These are phyloP conservation scores for Leptinotarsa rubiginosa DNA, from an alignment of 2,888 invertebrate genomes.

Conservation along the genomic window DNA sequence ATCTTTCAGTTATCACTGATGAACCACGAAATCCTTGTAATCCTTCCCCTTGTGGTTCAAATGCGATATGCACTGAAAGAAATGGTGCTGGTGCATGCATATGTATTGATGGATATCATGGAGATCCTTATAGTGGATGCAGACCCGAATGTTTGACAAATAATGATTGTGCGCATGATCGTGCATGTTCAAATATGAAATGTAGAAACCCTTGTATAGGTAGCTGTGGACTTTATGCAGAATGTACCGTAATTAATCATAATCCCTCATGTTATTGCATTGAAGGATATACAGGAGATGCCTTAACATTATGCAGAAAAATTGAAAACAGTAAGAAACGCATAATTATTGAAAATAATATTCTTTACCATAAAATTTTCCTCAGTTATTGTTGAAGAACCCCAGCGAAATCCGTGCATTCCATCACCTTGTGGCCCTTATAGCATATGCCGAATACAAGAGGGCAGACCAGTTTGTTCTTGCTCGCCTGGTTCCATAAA, in stretches of 20 bases:
- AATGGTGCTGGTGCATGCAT: conserved; percentile 82
- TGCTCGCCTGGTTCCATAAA: conserved; percentile 80
- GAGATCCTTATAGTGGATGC: conserved; percentile 83
- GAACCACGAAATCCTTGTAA: conserved; percentile 78
- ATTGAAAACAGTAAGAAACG: conserved; percentile 59
- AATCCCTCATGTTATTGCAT: conserved; percentile 82
- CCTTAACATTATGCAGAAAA: conserved; percentile 73
- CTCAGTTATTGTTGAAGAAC: conserved; percentile 62
- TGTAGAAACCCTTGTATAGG: conserved; percentile 84
- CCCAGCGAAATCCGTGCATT: conserved; percentile 75
- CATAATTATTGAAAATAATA: conserved; percentile 20
- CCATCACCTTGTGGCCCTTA: conserved; percentile 85
- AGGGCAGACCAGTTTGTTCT: conserved; percentile 81
- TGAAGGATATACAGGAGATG: conserved; percentile 78
- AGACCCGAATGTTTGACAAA: conserved; percentile 86
- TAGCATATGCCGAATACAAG: conserved; percentile 78
- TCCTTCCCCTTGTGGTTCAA: conserved; percentile 84
- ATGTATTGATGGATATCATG: conserved; percentile 80
- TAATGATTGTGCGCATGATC: conserved; percentile 77
- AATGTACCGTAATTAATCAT: conserved; percentile 81
- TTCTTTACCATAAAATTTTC: conserved; percentile 26
- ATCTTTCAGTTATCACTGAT: conserved; percentile 63
- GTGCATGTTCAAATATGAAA: conserved; percentile 82
- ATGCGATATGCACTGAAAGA: conserved; percentile 81
- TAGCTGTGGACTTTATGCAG: conserved; percentile 81